Conservation (phyloP, 2,113 vertebrate species). For the Chionodraco myersi region DNA sequence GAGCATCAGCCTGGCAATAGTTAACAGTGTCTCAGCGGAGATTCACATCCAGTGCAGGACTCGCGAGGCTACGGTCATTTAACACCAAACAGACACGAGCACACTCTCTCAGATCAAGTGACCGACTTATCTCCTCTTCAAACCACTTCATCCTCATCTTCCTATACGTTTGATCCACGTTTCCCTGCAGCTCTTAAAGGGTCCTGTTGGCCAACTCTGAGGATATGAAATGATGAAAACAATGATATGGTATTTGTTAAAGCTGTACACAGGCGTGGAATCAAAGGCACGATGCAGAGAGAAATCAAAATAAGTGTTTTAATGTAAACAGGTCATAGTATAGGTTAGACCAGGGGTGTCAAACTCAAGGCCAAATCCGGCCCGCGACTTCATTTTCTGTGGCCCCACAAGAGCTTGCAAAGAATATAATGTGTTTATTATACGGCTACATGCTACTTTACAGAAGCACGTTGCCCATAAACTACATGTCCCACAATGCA, state of each 20-base stretch:
- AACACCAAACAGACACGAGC: slow-evolving; percentile 11
- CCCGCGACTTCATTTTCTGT: too few relatives aligned
- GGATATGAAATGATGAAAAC: slow-evolving; percentile 6
- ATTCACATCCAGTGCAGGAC: slow-evolving; percentile 37
- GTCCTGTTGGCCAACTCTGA: background rate
- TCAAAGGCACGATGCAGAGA: too few relatives aligned
- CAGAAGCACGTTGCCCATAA: too few relatives aligned
- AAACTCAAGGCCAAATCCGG: too few relatives aligned
- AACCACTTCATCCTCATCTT: slow-evolving; percentile 19
- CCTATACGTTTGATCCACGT: slow-evolving; percentile 10
- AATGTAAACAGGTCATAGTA: too few relatives aligned
- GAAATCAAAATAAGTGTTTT: too few relatives aligned
- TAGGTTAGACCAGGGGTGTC: too few relatives aligned
- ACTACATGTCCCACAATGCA: too few relatives aligned
- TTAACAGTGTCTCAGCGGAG: slow-evolving; percentile 59
- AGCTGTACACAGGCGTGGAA: too few relatives aligned
- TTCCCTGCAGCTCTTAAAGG: slow-evolving; percentile 15
- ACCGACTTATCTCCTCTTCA: slow-evolving; percentile 16
- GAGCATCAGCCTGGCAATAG: slow-evolving; percentile 64
- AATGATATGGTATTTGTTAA: background rate
- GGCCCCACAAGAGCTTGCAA: too few relatives aligned
- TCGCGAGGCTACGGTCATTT: slow-evolving; percentile 21
- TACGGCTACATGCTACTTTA: too few relatives aligned
- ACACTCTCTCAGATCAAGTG: slow-evolving; percentile 27
- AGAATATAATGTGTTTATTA: too few relatives aligned